Evolutionary conservation across 2,888 invertebrate species (phyloP).

Genomic region (Gisinianus flammeolus): DNA sequence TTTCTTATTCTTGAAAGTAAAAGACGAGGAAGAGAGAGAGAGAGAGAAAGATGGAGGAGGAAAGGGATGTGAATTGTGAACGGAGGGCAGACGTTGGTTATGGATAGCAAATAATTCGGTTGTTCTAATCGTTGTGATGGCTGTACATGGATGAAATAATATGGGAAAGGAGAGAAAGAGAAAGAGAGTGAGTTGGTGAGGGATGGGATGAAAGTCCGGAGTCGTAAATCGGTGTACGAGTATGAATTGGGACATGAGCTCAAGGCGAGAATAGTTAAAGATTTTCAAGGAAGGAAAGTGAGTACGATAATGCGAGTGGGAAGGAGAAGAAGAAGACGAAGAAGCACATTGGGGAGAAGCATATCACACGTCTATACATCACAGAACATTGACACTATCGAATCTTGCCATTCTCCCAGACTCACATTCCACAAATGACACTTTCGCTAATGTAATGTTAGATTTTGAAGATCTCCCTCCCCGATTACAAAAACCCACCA

Average conservation of each 20-base stretch:
- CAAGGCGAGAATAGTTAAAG: slow-evolving; percentile 57
- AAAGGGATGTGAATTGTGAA: slow-evolving; percentile 14
- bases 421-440: slow-evolving; percentile 58
- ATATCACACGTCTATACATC: slow-evolving; percentile 59
- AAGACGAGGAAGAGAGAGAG: background rate
- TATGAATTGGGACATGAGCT: slow-evolving; percentile 57
- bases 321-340: background rate
- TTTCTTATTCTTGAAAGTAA: slow-evolving; percentile 36
- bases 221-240: slow-evolving; percentile 56
- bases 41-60: slow-evolving; percentile 4
- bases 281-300: slow-evolving; percentile 54
- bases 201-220: slow-evolving; percentile 49
- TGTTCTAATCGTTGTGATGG: slow-evolving; percentile 17
- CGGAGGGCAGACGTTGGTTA: background rate
- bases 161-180: slow-evolving; percentile 5
- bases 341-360: slow-evolving; percentile 38
- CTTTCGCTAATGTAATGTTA: slow-evolving; percentile 59
- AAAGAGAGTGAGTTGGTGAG: slow-evolving; percentile 15
- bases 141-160: background rate
- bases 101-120: slow-evolving; percentile 24
- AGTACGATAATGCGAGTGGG: slow-evolving; percentile 26
- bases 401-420: slow-evolving; percentile 57
- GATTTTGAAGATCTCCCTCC: slow-evolving; percentile 48
- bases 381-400: slow-evolving; percentile 59
- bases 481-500: slow-evolving; percentile 12